Evolutionary conservation across 2,113 vertebrate species (phyloP).

Genomic region (Oxyura jamaicensis): DNA sequence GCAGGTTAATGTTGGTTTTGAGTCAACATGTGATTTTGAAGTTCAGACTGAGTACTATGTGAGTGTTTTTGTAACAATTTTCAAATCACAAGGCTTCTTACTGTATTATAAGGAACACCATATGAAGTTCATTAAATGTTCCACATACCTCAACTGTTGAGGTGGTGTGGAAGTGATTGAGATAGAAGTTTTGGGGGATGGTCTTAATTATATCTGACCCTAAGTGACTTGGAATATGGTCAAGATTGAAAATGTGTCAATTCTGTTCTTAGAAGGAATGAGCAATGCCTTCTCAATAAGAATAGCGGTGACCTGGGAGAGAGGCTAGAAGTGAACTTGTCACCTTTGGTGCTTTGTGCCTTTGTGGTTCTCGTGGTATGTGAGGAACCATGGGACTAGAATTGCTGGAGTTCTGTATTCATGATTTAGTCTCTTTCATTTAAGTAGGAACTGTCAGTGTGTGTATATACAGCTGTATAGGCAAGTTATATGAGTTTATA

Average conservation of each 20-base stretch:
- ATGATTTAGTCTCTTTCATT: not conserved
- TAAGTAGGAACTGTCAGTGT: not conserved
- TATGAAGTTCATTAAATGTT: not conserved
- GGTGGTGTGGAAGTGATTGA: not conserved
- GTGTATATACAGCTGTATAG: not conserved
- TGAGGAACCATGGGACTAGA: not conserved
- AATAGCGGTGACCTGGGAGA: not conserved
- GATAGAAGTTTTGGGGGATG: not conserved
- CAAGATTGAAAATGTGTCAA: not conserved
- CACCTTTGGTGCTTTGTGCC: not conserved
- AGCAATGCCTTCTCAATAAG: not conserved
- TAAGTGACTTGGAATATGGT: not conserved
- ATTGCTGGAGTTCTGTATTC: not conserved
- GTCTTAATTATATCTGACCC: not conserved
- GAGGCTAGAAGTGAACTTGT: not conserved
- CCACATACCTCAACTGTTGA: not conserved
- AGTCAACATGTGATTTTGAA: not conserved
- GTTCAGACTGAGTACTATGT: not conserved
- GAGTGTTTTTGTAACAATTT: not conserved
- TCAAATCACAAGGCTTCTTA: not conserved
- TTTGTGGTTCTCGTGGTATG: not conserved
- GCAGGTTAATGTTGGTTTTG: not conserved
- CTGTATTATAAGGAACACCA: not conserved
- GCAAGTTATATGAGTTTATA: not conserved
- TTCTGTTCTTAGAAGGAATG: not conserved